Evolutionary conservation across 2,113 vertebrate genomes (phyloP).

Genomic region (Lynx canadensis): DNA sequence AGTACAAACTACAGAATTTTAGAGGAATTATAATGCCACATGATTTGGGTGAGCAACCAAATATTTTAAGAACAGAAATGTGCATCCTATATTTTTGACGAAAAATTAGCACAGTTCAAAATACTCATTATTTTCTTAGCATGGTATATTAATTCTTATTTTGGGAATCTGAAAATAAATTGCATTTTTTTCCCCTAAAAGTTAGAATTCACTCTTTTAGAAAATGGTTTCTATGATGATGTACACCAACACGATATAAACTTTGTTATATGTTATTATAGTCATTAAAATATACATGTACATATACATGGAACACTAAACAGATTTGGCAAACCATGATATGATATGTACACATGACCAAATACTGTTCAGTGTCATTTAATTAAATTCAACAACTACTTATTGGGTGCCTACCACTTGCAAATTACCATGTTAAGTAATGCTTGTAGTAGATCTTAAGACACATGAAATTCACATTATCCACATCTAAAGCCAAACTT

Average conservation of each 20-base stretch:
- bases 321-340: conserved; percentile 24
- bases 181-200: conserved; percentile 55
- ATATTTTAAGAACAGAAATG: conserved; percentile 60
- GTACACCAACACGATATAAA: conserved; percentile 64
- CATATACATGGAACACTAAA: conserved; percentile 54
- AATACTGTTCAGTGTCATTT: conserved; percentile 57
- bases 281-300: conserved; percentile 77
- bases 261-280: conserved; percentile 62
- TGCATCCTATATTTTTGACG: conserved; percentile 49
- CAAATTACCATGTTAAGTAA: not conserved
- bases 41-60: conserved; percentile 68
- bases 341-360: conserved; percentile 49
- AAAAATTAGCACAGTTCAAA: conserved; percentile 65
- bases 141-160: conserved; percentile 61
- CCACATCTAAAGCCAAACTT: conserved; percentile 50
- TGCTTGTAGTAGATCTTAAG: conserved; percentile 19
- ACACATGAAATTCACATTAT: conserved; percentile 49
- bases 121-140: conserved; percentile 73
- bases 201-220: conserved; percentile 68
- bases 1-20: conserved; percentile 51
- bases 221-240: conserved; percentile 75
- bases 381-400: conserved; percentile 41
- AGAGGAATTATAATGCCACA: conserved; percentile 68
- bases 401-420: conserved; percentile 33
- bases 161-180: conserved; percentile 70